Percentiles rank a stretch among this genome's conserved stretches.
These are phyloP conservation scores for Trididemnum nubilum DNA, from an alignment of 23 tunicate genomes.

Conservation along the genomic window DNA sequence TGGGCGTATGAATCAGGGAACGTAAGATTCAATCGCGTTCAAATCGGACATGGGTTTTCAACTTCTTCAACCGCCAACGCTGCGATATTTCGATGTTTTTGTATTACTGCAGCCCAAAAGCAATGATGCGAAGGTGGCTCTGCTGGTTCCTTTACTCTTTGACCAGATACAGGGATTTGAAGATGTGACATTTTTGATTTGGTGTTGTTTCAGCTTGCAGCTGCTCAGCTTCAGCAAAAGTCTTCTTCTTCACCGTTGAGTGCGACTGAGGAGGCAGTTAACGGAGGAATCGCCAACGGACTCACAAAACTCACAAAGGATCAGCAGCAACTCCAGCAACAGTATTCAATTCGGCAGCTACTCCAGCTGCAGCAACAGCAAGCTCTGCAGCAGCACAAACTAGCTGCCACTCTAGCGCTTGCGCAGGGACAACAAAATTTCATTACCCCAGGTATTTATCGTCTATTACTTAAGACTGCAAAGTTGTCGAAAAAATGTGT, in stretches of 20 bases:
- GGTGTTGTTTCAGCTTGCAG: conserved; percentile 44
- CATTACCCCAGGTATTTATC: not conserved
- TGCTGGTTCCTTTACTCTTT: no score
- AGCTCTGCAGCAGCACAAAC: conserved; percentile 62
- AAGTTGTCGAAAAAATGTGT: no score
- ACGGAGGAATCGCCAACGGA: conserved; percentile 2
- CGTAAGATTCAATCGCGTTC: no score
- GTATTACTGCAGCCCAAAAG: no score
- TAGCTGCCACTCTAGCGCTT: conserved; percentile 74
- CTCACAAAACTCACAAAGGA: conserved; percentile 22
- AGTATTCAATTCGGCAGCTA: conserved; percentile 79
- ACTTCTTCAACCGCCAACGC: no score
- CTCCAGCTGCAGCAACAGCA: conserved; percentile 85
- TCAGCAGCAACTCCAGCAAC: conserved; percentile 81
- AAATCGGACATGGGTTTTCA: no score
- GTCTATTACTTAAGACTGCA: not conserved
- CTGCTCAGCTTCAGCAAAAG: conserved; percentile 47
- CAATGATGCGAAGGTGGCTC: no score
- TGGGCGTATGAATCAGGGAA: no score
- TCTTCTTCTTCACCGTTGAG: not conserved
- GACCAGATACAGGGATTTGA: no score
- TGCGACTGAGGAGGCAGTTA: not conserved
- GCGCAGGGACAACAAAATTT: conserved; percentile 44
- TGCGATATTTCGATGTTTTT: no score
- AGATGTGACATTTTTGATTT: no score